phyloP scores from a whole-genome alignment of 2,797 vertebrate genomes.

The Anisognathus igniventris region DNA sequence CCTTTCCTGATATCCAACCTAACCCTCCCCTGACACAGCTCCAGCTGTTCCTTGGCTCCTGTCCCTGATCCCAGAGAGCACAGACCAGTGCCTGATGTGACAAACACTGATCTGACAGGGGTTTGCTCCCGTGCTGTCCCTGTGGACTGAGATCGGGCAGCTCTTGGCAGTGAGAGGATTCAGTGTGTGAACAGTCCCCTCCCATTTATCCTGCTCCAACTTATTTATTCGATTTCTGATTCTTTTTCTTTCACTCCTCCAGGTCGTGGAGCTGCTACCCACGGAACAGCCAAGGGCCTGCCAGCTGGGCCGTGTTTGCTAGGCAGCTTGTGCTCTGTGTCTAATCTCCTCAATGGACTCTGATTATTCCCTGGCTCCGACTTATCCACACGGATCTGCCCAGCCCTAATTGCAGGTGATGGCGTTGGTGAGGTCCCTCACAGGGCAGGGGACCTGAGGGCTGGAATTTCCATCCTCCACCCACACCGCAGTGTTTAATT shows the following conservation, averaged over 20 bases:
- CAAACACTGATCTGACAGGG: background rate
- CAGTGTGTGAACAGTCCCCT: background rate
- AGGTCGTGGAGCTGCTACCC: background rate
- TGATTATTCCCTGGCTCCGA: background rate
- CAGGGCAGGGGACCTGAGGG: background rate
- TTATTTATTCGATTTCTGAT: background rate
- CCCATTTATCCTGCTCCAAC: background rate
- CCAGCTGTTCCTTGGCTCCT: background rate
- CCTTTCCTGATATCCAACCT: background rate
- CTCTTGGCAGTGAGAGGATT: background rate
- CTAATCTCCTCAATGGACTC: background rate
- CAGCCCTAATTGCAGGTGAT: background rate
- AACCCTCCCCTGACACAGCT: background rate
- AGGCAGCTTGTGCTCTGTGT: background rate
- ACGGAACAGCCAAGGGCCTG: accelerated
- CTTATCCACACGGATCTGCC: background rate
- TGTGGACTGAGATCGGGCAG: background rate
- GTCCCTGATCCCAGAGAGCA: background rate
- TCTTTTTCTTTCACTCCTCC: background rate
- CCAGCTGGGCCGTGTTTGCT: background rate
- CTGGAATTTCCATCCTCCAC: background rate
- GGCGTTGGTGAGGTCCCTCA: background rate
- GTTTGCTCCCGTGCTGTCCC: background rate
- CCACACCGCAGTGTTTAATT: accelerated
- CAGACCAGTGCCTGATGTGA: background rate